Conservation (phyloP, 2,113 vertebrate genomes). For the Pomatostomus ruficeps region DNA sequence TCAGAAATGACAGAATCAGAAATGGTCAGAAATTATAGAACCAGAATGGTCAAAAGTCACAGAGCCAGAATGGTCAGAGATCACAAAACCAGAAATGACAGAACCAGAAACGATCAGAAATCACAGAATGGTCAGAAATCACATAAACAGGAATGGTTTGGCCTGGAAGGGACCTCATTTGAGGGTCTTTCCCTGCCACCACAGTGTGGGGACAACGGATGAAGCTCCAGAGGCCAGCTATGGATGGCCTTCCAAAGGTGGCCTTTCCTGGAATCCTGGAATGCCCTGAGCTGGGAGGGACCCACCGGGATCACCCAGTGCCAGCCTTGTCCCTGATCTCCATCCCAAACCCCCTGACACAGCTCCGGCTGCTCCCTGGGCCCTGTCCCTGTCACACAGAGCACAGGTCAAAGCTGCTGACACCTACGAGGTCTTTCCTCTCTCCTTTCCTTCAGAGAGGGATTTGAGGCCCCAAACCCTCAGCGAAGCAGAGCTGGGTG, state of each 20-base stretch:
- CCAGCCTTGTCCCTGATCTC: rapidly evolving
- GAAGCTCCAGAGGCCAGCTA: background rate
- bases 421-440: background rate
- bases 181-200: background rate
- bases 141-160: no score
- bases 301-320: rapidly evolving
- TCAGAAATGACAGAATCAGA: background rate
- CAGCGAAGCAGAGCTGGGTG: background rate
- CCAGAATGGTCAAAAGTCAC: no score
- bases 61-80: background rate
- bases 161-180: rapidly evolving
- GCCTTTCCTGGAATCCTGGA: no score
- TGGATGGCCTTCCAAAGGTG: rapidly evolving
- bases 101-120: background rate
- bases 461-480: background rate
- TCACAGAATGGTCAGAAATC: background rate
- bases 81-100: background rate
- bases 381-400: background rate
- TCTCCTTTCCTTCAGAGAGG: background rate
- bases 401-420: background rate
- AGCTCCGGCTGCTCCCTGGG: background rate
- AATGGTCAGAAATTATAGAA: background rate
- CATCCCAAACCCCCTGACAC: background rate
- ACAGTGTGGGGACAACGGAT: rapidly evolving
- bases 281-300: background rate